A percentile compares a stretch with the other conserved stretches of the same genome.
Evolutionary conservation across 2,888 invertebrate species (phyloP).

Genomic region (Oconnorella tubifera): DNA sequence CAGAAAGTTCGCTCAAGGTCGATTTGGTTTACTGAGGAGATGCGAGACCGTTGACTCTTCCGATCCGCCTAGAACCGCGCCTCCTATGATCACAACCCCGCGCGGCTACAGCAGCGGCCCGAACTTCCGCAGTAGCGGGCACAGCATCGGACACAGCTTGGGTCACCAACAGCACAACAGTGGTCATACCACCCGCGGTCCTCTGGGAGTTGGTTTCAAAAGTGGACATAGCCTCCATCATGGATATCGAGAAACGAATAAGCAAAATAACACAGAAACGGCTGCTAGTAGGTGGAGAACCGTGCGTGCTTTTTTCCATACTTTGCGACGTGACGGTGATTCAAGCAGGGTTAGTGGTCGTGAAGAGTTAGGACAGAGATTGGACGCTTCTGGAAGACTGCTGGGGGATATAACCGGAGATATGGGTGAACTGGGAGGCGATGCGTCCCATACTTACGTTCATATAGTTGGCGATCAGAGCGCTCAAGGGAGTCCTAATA

Average conservation of each 20-base stretch:
- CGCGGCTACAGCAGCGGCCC: background rate
- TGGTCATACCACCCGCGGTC: background rate
- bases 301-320: background rate
- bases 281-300: background rate
- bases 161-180: background rate
- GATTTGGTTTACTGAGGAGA: background rate
- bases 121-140: background rate
- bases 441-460: too few species aligned
- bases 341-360: background rate
- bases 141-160: background rate
- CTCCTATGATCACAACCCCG: background rate
- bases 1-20: background rate
- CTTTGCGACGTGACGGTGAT: background rate
- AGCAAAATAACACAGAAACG: too few species aligned
- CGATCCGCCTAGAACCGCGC: background rate
- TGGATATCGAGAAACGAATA: too few species aligned
- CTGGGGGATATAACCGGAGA: background rate
- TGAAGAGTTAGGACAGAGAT: background rate
- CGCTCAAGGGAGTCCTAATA: too few species aligned
- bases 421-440: too few species aligned
- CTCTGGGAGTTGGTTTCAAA: background rate
- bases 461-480: too few species aligned
- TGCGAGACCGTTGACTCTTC: background rate
- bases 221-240: background rate
- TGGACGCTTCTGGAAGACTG: background rate